phyloP scores from a whole-genome alignment of 2,797 vertebrate genomes.

The Manis crassicaudata region DNA sequence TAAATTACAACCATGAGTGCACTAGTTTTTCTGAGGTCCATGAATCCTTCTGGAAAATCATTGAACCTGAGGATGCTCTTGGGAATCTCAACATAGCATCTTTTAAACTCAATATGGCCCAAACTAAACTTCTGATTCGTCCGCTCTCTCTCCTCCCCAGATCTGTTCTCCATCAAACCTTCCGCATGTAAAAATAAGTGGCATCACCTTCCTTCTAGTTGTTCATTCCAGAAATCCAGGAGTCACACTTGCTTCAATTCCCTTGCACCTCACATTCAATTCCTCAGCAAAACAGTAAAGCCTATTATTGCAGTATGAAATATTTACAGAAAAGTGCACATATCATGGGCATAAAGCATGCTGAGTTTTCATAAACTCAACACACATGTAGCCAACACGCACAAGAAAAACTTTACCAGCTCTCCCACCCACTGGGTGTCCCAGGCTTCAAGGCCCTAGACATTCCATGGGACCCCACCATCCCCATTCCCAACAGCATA shows the following conservation, averaged over 20 bases:
- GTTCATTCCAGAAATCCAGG: neutral
- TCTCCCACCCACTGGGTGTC: neutral
- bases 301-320: neutral
- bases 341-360: neutral
- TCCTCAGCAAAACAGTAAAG: neutral
- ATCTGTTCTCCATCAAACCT: neutral
- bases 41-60: neutral
- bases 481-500: neutral
- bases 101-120: neutral
- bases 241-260: neutral
- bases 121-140: neutral
- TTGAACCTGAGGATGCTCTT: neutral
- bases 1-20: neutral
- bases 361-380: neutral
- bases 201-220: neutral
- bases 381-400: neutral
- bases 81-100: neutral
- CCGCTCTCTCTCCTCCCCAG: neutral
- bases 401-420: neutral
- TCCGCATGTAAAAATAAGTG: neutral
- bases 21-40: neutral
- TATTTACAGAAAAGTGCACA: neutral
- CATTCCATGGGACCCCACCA: neutral
- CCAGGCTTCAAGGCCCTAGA: neutral
- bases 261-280: neutral